Evolutionary conservation across 2,797 vertebrate species (phyloP).

Genomic region (Ceyx erithaca): DNA sequence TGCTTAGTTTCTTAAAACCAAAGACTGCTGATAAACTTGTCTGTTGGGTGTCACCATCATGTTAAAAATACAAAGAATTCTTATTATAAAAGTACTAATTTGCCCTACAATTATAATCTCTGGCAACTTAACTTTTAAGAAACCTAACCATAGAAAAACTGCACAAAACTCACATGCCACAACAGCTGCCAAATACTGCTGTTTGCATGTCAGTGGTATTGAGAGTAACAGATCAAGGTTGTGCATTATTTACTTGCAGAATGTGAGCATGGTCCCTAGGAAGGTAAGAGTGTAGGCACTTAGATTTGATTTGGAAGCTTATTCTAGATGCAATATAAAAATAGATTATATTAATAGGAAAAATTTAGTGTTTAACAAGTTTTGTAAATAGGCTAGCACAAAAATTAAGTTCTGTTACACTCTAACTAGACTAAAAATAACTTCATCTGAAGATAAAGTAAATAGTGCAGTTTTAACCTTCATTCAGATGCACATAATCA

Average conservation of each 20-base stretch:
- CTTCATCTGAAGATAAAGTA: slow-evolving; percentile 63
- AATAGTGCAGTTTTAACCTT: slow-evolving; percentile 67
- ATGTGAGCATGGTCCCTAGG: not conserved
- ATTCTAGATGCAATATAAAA: slow-evolving; percentile 78
- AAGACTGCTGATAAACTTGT: slow-evolving; percentile 25
- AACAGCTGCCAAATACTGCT: not conserved
- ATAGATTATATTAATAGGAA: slow-evolving; percentile 83
- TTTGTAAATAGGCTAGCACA: slow-evolving; percentile 65
- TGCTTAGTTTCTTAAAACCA: slow-evolving; percentile 67
- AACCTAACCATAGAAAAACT: not conserved
- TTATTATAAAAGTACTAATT: slow-evolving; percentile 19
- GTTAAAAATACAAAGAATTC: slow-evolving; percentile 46
- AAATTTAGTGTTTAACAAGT: slow-evolving; percentile 76
- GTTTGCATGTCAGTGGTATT: not conserved
- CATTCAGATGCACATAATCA: slow-evolving; percentile 41
- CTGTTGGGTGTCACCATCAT: not conserved
- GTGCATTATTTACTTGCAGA: not conserved
- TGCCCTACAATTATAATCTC: not conserved
- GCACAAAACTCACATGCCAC: not conserved
- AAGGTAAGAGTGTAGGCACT: slow-evolving; percentile 77
- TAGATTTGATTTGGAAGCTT: slow-evolving; percentile 69
- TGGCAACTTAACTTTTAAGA: not conserved
- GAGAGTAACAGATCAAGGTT: not conserved
- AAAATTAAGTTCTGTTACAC: slow-evolving; percentile 40
- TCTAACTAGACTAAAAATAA: slow-evolving; percentile 55